Conservation (phyloP, 2,113 vertebrate genomes). For the Oncorhynchus nerka region DNA sequence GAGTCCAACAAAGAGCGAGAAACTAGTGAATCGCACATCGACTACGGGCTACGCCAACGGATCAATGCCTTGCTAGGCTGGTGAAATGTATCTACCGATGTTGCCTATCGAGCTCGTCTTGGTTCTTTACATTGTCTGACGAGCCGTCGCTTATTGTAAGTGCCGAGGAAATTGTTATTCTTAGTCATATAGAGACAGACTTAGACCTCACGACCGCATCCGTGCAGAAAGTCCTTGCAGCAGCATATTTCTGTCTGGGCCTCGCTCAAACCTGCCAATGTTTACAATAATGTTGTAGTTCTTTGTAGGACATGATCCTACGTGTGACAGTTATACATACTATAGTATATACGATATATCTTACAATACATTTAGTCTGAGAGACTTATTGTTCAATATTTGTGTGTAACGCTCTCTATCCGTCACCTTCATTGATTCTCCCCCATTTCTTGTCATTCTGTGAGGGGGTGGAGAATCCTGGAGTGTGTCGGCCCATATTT, state of each 20-base stretch:
- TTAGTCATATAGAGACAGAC: neutral
- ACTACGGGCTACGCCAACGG: neutral
- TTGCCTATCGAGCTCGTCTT: neutral
- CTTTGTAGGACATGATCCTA: neutral
- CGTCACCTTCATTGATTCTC: constrained; percentile 61
- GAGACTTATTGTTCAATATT: neutral
- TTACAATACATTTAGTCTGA: neutral
- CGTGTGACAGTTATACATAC: neutral
- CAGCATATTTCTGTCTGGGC: constrained; percentile 14
- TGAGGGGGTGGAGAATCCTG: neutral
- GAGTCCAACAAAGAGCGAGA: no score
- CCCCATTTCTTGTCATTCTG: constrained; percentile 5
- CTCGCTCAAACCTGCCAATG: constrained; percentile 18
- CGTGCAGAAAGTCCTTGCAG: neutral
- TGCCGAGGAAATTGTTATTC: neutral
- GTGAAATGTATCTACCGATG: constrained; percentile 10
- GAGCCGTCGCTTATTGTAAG: neutral
- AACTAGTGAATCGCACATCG: no score
- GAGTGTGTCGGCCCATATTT: neutral
- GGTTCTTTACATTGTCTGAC: neutral
- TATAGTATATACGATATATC: neutral
- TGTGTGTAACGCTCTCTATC: neutral
- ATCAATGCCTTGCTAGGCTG: neutral
- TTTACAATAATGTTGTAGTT: constrained; percentile 39
- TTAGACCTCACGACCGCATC: neutral